A percentile compares a stretch with the other conserved stretches of the same genome.
Evolutionary conservation across 2,113 vertebrate genomes (phyloP).

Genomic region (Barbus barbus): DNA sequence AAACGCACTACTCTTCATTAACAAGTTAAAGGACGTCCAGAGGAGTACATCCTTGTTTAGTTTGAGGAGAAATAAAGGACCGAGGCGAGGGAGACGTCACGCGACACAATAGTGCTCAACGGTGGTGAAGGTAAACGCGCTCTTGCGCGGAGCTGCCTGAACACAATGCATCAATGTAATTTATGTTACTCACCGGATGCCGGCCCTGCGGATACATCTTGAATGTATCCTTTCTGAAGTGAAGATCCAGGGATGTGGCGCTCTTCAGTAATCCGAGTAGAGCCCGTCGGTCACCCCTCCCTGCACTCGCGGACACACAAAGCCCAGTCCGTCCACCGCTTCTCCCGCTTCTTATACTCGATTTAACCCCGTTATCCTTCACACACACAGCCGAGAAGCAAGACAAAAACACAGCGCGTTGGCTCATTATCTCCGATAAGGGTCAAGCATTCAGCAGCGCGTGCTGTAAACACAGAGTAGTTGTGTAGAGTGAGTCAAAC

Average conservation of each 20-base stretch:
- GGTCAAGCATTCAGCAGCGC: conserved; percentile 1
- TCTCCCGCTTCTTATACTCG: conserved; percentile 54
- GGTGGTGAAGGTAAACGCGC: background rate
- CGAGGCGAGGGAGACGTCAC: background rate
- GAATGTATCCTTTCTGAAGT: conserved; percentile 63
- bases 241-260: conserved; percentile 56
- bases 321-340: conserved; percentile 62
- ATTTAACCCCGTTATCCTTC: conserved; percentile 49
- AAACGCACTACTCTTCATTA: background rate
- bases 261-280: conserved; percentile 64
- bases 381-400: conserved; percentile 41
- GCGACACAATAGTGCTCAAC: background rate
- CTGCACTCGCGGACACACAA: conserved; percentile 63
- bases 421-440: conserved; percentile 47
- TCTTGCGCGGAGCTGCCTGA: background rate
- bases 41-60: background rate
- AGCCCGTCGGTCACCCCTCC: conserved; percentile 71
- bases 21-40: background rate
- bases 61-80: conserved; percentile 14
- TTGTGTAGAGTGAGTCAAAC: conserved; percentile 24
- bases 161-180: background rate
- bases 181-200: conserved; percentile 87
- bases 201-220: conserved; percentile 94
- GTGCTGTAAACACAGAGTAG: conserved; percentile 29
- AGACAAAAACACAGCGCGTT: conserved; percentile 50